Evolutionary conservation across 1,140 invertebrate species (phyloP).

Genomic region (Augochlora pura): DNA sequence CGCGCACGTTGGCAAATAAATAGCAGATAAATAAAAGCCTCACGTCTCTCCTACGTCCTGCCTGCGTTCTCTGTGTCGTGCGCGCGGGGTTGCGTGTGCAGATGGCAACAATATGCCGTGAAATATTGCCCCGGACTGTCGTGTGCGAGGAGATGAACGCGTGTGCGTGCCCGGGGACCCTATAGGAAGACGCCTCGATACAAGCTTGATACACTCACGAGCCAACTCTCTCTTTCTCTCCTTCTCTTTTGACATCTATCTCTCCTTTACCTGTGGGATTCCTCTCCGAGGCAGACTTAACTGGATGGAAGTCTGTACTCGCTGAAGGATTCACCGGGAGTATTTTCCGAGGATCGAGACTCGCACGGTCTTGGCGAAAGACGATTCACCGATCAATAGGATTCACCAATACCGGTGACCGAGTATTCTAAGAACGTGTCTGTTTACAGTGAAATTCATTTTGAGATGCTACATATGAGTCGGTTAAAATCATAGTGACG

Average conservation of each 20-base stretch:
- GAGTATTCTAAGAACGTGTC: too few relatives aligned
- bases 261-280: conserved; percentile 5
- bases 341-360: not conserved
- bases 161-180: conserved; percentile 29
- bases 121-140: conserved; percentile 75
- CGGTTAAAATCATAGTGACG: too few relatives aligned
- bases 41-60: conserved; percentile 61
- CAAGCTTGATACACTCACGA: conserved; percentile 6
- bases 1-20: conserved; percentile 77
- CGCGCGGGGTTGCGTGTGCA: conserved; percentile 76
- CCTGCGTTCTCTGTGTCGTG: conserved; percentile 68
- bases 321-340: not conserved
- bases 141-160: conserved; percentile 42
- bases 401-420: too few relatives aligned
- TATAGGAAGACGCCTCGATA: not conserved
- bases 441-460: too few relatives aligned
- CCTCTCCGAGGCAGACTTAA: not conserved
- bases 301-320: not conserved
- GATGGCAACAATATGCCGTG: conserved; percentile 80
- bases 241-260: not conserved
- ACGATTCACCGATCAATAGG: too few relatives aligned
- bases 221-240: not conserved
- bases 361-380: too few relatives aligned
- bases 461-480: too few relatives aligned
- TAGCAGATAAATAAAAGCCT: conserved; percentile 79